These are phyloP conservation scores for Diadema setosum DNA, from an alignment of 35 echinoderm and acorn worm species.

Conservation along the genomic window DNA sequence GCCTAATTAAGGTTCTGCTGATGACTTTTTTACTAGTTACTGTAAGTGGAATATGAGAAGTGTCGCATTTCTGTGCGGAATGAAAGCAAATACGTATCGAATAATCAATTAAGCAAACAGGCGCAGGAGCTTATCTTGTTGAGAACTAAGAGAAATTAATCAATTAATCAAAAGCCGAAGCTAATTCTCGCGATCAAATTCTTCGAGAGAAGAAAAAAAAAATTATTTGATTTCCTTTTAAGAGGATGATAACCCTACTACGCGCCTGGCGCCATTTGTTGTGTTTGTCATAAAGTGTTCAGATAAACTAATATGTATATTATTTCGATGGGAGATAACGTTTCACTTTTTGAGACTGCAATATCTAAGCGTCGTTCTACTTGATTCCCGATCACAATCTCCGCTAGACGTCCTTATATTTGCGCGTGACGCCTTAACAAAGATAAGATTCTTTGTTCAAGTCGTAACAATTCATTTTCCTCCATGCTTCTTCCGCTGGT, in stretches of 20 bases:
- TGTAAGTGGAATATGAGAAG: too few relatives aligned
- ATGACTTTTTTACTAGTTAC: too few relatives aligned
- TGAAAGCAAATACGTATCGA: too few relatives aligned
- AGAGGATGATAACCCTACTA: not conserved
- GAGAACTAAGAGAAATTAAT: not conserved
- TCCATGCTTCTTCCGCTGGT: too few relatives aligned
- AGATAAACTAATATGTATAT: not conserved
- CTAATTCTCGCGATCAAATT: not conserved
- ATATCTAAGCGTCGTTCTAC: not conserved
- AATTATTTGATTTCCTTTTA: not conserved
- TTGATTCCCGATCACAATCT: not conserved
- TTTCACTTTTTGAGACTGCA: not conserved
- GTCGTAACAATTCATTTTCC: too few relatives aligned
- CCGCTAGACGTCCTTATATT: not conserved
- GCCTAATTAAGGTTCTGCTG: too few relatives aligned
- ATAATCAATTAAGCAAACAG: not conserved
- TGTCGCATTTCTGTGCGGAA: too few relatives aligned
- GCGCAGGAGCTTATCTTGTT: not conserved
- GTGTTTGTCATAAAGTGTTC: not conserved
- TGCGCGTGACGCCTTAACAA: not conserved
- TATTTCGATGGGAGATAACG: not conserved
- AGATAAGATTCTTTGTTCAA: not conserved
- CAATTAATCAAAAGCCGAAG: not conserved
- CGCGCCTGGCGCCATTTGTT: not conserved
- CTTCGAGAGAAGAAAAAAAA: too few relatives aligned